Evolutionary conservation across 2,888 invertebrate genomes (phyloP), one percentile per base, ranked within the genome.

Genomic region (Papilio gigon): DNA sequence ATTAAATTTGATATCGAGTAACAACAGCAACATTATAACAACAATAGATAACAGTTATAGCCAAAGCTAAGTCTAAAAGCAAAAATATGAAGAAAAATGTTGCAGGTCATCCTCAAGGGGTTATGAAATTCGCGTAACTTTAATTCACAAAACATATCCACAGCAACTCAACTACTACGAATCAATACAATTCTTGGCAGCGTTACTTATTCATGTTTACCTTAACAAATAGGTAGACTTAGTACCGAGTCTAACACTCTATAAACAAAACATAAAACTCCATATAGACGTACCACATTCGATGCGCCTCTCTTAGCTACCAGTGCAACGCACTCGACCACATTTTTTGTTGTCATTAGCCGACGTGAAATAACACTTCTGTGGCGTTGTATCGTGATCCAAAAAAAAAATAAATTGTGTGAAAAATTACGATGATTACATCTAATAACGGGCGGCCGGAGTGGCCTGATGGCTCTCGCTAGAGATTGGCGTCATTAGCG

Each of bases 351-450:
- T 85, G 82, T 89, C 89, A 91, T 91, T 91, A 91, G 88, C 84
- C 83, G 88, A 87, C 86, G 85, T 84, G 84, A 84, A 87, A 86
- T 84, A 87, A 86, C 85, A 85, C 84, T 84, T 80, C 78, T 78
- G 80, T 82, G 80, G 77, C 77, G 77, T 80, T 82, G 83, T 85
- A 84, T 80, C 82, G 84, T 79, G 80, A 80, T 80, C 82, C 81
- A 85, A 88, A 87, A 86, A 88, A 87, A 86, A 89, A 91, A 89
- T 85, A 89, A 88, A 91, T 89, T 90, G 90, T 90, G 92, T 91
- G 90, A 91, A 92, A 91, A 91, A 91, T 91, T 89, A 90, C 89
- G 85, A 90, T 90, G 90, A 90, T 92, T 91, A 90, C 88, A 82
- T 86, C 83, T 89, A 90, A 90, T 91, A 89, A 90, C 84, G 83